Conservation (phyloP, 2,113 vertebrate species). For the Platichthys stellatus region DNA sequence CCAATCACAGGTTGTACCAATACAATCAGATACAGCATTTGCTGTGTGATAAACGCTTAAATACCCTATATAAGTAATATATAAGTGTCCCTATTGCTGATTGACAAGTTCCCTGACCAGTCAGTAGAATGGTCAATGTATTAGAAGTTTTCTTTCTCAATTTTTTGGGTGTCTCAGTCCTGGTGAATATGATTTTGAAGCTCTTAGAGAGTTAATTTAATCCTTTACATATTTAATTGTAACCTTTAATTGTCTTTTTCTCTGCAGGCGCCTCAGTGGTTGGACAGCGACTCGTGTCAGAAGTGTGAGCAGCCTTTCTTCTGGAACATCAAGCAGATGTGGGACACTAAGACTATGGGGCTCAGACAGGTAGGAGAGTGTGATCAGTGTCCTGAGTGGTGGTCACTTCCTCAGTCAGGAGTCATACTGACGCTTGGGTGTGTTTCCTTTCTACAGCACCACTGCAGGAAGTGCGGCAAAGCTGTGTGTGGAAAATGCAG, state of each 20-base stretch:
- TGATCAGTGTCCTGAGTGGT: neutral
- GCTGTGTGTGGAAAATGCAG: slow-evolving; percentile 97
- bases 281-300: slow-evolving; percentile 97
- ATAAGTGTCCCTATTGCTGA: no score
- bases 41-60: neutral
- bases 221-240: neutral
- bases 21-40: no score
- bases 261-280: slow-evolving; percentile 93
- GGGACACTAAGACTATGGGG: slow-evolving; percentile 95
- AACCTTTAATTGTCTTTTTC: neutral
- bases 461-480: slow-evolving; percentile 96
- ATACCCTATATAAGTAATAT: no score
- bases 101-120: no score
- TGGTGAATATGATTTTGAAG: no score
- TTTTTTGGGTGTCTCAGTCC: no score
- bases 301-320: slow-evolving; percentile 98
- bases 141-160: no score
- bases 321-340: slow-evolving; percentile 99
- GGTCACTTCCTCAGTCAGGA: rapidly evolving
- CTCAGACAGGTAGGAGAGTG: slow-evolving; percentile 88
- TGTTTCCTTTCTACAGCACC: slow-evolving; percentile 85
- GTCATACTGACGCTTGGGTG: neutral
- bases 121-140: no score
- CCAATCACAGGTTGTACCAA: no score
- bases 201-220: no score